Evolutionary conservation across 2,888 invertebrate genomes (phyloP).

Genomic region (Dendrolimus pini): DNA sequence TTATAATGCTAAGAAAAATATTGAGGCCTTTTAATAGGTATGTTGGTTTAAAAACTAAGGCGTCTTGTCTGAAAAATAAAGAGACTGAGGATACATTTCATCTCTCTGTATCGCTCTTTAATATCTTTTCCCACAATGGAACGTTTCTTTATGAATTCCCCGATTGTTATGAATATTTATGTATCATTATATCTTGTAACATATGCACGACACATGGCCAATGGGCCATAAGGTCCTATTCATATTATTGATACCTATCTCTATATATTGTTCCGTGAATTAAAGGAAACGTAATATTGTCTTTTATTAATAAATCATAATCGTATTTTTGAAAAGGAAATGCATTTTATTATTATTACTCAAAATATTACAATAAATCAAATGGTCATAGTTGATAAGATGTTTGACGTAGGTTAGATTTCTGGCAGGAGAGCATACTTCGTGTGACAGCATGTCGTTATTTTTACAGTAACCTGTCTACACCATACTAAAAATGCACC

Average conservation of each 20-base stretch:
- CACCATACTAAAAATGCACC: too few relatives aligned
- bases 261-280: slow-evolving; percentile 15
- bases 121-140: background rate
- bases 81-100: too few relatives aligned
- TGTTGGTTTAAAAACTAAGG: too few relatives aligned
- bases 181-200: slow-evolving; percentile 38
- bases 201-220: slow-evolving; percentile 62
- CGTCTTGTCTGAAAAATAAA: too few relatives aligned
- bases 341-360: too few relatives aligned
- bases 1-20: too few relatives aligned
- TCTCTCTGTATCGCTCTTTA: too few relatives aligned
- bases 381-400: too few relatives aligned
- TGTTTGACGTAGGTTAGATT: background rate
- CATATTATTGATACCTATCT: slow-evolving; percentile 41
- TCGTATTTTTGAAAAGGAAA: background rate
- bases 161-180: slow-evolving; percentile 53
- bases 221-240: slow-evolving; percentile 43
- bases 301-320: background rate
- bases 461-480: too few relatives aligned
- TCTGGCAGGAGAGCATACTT: background rate
- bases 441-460: too few relatives aligned
- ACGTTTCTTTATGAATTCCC: slow-evolving; percentile 28
- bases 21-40: too few relatives aligned
- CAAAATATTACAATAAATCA: too few relatives aligned
- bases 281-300: slow-evolving; percentile 7